Evolutionary conservation across 2,888 invertebrate genomes (phyloP).

Genomic region (Callinectes sapidus): DNA sequence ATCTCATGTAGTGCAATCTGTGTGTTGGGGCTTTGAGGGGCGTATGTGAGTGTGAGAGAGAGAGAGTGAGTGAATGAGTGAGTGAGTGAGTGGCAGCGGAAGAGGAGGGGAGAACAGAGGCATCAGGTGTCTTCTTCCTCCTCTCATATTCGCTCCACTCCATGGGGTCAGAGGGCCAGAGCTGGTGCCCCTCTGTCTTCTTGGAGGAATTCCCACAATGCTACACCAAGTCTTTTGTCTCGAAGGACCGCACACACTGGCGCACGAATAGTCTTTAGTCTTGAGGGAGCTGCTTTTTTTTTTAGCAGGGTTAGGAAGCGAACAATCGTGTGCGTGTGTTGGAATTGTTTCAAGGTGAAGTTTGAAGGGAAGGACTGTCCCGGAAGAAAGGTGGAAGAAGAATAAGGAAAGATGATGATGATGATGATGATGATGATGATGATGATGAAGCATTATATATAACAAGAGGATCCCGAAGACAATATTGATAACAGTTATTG

Average conservation of each 20-base stretch:
- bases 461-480: no score
- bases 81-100: constrained; percentile 1
- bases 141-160: background rate
- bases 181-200: background rate
- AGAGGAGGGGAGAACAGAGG: constrained; percentile 11
- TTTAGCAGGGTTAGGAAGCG: background rate
- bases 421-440: no score
- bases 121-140: constrained; percentile 27
- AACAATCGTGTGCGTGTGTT: background rate
- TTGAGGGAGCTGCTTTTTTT: background rate
- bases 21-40: background rate
- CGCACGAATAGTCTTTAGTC: background rate
- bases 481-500: no score
- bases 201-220: background rate
- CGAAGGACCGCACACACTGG: background rate
- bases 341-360: background rate
- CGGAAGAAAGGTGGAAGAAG: background rate
- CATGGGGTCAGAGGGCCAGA: background rate
- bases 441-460: no score
- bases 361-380: background rate
- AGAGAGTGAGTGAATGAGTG: background rate
- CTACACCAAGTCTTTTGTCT: background rate
- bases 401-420: no score
- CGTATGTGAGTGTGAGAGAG: background rate
- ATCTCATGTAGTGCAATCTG: background rate